Base-by-base conservation (phyloP, 2,113 vertebrate genomes). In the Emydura subglobosa region DNA sequence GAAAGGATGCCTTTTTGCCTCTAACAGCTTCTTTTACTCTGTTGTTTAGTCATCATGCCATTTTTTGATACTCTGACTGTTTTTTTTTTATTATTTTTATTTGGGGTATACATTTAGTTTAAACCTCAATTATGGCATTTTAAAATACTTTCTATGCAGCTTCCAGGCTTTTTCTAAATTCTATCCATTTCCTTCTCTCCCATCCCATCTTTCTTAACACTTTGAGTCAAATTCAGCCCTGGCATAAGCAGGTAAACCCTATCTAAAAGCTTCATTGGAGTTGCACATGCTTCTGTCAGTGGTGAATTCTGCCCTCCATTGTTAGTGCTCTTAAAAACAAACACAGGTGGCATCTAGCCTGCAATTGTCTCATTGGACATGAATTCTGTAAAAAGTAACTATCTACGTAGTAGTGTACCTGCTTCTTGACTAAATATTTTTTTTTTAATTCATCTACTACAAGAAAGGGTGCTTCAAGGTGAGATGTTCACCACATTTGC, bases 401-500 rank as follows among this genome's bases (percentile, higher is more conserved):
- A 0, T 65, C 93, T 34, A 92, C 42, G 25, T 34, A 65, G 49
- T 3, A 80, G 44, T 34, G 81, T 54, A 12, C 0, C 0, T 31
- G 0, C 85, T 6, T n/a, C 51, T 90, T 94, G 51, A 54, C 34
- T 87, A 94, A 95, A 87, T 24, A 8, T 19, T 65, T 87, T 88
- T 53, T 93, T 68, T 80, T 5, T 22, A 94, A 85, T 92, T 83
- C 44, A 91, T 21, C 65, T 94, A 59, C 55, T 87, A 80, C 91
- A 96, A 85, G 72, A 92, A 86, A 92, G 87, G 21, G 47, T 39
- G 50, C 86, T 93, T 97, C 90, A 97, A 96, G 96, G 68, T 29
- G 53, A 96, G 49, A 85, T 10, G 86, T 79, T 91, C 3, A 0
- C 53, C 87, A 72, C 53, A 85, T 25, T 93, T 93, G 93, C 51